Evolutionary conservation across 92 coral and sea anemone species (phyloP), one percentile per base, ranked within the genome.

Genomic region (Chrysogorgia sp.): DNA sequence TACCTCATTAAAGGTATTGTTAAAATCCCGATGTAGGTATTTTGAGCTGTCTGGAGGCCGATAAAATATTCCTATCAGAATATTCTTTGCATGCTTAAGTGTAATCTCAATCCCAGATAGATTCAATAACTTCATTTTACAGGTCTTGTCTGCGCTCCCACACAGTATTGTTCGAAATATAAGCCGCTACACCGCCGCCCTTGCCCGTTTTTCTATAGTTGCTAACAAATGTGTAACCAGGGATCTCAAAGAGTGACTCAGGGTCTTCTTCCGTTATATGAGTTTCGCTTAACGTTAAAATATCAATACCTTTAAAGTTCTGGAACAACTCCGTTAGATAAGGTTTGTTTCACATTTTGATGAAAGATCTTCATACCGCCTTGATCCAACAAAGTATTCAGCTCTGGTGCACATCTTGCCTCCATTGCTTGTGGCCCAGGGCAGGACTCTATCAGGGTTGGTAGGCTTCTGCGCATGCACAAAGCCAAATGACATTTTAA

Each of bases 101-200:
- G 10, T 64, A 14, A 67, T 23, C 25, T 67, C 75, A 25, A 67
- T 40, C 75, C 63, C 55, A 67, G 25, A 67, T 40, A 10, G 33
- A 40, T 67, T 67, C 75, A 22, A 45, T 23, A n/a, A 21, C 25
- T 21, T 40, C 33, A n/a, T 22, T 67, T 67, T 67, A 55, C 58
- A 67, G 23, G 23, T 67, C 75, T 25, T 25, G 15, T 12, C 75
- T 22, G 17, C 58, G 56, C 37, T 40, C 57, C 58, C 56, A 40
- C 37, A 45, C 57, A 21, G 40, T 21, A 40, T 45, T 43, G 23
- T 45, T 45, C n/a, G 71, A 21, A 45, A 67, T 43, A 67, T 67
- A 67, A 21, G 75, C 75, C 25, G 56, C 75, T 40, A 67, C 58
- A 40, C 75, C 75, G 30, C 75, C 75, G 2, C 75, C 75, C 34